A percentile compares a stretch with the other conserved stretches of the same genome.
Evolutionary conservation across 2,113 vertebrate species (phyloP).

Genomic region (Sclerurus mexicanus): DNA sequence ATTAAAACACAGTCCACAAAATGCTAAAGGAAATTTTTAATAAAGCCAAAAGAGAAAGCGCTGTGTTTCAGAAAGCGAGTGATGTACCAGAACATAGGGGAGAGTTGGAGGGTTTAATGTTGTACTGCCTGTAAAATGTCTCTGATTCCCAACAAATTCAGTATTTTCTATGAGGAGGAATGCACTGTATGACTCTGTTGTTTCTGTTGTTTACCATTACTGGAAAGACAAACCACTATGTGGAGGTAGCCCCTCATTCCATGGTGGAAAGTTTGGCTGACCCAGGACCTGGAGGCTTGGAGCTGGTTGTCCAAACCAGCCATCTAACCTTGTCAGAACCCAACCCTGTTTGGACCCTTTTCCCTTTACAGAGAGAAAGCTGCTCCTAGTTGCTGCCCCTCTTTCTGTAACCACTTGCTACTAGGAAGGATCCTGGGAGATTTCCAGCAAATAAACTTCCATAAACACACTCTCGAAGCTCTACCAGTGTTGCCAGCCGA

Average conservation of each 20-base stretch:
- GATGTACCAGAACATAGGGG: neutral
- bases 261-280: neutral
- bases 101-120: neutral
- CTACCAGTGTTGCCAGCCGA: neutral
- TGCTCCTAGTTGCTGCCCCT: neutral
- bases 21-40: neutral
- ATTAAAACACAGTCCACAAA: neutral
- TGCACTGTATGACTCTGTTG: fast-evolving
- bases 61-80: neutral
- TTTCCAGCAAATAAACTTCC: neutral
- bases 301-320: neutral
- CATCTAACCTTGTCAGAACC: neutral
- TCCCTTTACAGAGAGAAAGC: neutral
- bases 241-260: neutral
- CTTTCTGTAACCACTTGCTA: neutral
- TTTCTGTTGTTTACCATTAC: neutral
- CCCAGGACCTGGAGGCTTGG: fast-evolving
- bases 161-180: neutral
- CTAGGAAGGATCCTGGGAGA: neutral
- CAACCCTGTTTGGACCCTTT: neutral
- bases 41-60: neutral
- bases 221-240: neutral
- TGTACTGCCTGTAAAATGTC: neutral
- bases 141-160: neutral
- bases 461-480: neutral